Conservation (phyloP, 2,888 invertebrate genomes). For the Blomia tropicalis region DNA sequence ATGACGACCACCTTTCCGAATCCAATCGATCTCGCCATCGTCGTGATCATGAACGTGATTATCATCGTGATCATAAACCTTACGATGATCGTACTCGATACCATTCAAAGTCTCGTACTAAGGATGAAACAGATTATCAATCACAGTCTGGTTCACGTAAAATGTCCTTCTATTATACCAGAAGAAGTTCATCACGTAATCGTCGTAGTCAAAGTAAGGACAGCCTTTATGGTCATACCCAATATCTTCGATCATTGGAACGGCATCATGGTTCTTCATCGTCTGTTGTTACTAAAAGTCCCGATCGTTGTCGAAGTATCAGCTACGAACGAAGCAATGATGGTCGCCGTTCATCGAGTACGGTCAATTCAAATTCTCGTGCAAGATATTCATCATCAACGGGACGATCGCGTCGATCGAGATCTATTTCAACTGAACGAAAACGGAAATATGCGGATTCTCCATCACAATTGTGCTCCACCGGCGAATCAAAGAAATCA, state of each 20-base stretch:
- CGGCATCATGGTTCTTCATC: background rate
- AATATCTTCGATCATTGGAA: background rate
- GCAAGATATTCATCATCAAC: background rate
- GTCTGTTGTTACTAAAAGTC: too few relatives aligned
- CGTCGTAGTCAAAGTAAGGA: background rate
- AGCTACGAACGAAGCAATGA: background rate
- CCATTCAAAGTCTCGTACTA: background rate
- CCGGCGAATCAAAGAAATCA: background rate
- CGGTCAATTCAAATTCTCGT: background rate
- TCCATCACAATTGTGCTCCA: background rate
- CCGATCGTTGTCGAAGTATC: background rate
- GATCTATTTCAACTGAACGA: background rate
- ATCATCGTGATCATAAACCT: background rate
- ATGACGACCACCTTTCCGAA: background rate
- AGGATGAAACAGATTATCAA: background rate
- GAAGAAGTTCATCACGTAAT: background rate
- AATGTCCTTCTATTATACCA: background rate
- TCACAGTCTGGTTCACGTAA: background rate
- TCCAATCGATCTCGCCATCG: background rate
- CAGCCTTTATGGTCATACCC: background rate
- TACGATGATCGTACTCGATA: background rate
- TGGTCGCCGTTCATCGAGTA: background rate
- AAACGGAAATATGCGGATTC: background rate
- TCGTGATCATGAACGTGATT: conserved; percentile 8
- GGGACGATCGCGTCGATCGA: background rate